phyloP scores from a whole-genome alignment of 2,888 invertebrate species.

The Dioctria rufipes region DNA sequence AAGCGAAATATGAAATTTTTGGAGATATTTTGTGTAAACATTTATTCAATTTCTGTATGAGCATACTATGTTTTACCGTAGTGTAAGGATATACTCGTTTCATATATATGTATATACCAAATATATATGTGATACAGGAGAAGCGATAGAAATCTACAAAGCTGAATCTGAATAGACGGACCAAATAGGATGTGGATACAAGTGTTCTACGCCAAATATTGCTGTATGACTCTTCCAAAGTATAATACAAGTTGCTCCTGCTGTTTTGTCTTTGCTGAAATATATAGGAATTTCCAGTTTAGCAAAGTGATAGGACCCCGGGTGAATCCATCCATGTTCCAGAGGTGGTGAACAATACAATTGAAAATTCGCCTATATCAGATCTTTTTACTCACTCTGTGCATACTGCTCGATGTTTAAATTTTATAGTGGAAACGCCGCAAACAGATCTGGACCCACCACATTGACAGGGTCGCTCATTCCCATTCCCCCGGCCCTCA shows the following conservation, averaged over 20 bases:
- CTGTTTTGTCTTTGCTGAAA: constrained; percentile 33
- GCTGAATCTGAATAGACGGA: neutral
- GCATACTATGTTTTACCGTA: neutral
- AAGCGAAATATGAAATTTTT: constrained; percentile 48
- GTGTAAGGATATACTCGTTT: neutral
- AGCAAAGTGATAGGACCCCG: neutral
- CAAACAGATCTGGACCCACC: neutral
- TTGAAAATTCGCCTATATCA: constrained; percentile 40
- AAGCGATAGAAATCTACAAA: constrained; percentile 2
- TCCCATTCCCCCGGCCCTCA: constrained; percentile 1
- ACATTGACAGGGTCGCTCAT: constrained; percentile 23
- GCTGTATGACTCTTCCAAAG: constrained; percentile 9
- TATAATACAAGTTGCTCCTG: constrained; percentile 34
- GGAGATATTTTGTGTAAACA: constrained; percentile 49
- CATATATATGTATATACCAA: no score
- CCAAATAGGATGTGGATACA: neutral
- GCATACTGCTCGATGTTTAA: constrained; percentile 8
- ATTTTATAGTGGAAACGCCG: constrained; percentile 30
- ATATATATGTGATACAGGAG: neutral
- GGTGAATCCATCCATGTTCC: neutral
- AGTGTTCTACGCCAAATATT: constrained; percentile 22
- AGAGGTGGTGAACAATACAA: constrained; percentile 5
- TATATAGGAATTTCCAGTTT: neutral
- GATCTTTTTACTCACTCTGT: constrained; percentile 13
- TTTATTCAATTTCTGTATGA: constrained; percentile 47